A percentile compares a stretch with the other conserved stretches of the same genome.
These are phyloP conservation scores for Brachionus koreanus DNA, from an alignment of 1,140 invertebrate genomes.

Conservation along the genomic window DNA sequence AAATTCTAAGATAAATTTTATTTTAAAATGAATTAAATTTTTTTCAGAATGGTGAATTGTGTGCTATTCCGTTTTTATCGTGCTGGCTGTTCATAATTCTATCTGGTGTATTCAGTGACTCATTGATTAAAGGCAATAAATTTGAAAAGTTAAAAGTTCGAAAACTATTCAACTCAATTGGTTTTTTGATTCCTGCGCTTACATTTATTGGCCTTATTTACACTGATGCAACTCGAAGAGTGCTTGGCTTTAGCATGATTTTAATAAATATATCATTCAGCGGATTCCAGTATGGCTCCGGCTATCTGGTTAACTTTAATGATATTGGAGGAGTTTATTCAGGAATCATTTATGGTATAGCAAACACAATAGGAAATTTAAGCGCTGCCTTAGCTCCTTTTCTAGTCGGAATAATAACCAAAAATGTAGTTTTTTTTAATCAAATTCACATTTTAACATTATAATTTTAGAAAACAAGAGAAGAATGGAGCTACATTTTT, in stretches of 20 bases:
- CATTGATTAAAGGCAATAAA: not conserved
- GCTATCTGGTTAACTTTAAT: conserved; percentile 28
- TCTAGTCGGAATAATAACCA: conserved; percentile 39
- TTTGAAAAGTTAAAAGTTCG: conserved; percentile 3
- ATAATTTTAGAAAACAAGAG: conserved; percentile 44
- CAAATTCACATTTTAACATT: not conserved
- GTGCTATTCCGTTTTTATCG: conserved; percentile 12
- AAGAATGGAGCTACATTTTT: conserved; percentile 58
- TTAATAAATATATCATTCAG: conserved; percentile 37
- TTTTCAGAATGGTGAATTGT: conserved; percentile 25
- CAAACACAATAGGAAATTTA: conserved; percentile 19
- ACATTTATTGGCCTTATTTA: conserved; percentile 10
- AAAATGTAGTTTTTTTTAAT: conserved; percentile 14
- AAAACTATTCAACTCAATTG: conserved; percentile 35
- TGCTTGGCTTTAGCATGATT: conserved; percentile 35
- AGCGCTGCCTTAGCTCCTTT: conserved; percentile 3
- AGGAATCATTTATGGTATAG: conserved; percentile 40
- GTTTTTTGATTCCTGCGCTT: conserved; percentile 10
- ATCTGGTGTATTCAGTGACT: conserved; percentile 15
- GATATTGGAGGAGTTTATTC: conserved; percentile 8
- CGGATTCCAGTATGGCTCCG: conserved; percentile 32
- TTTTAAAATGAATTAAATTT: not conserved
- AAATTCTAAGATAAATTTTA: not conserved
- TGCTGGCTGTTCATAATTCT: conserved; percentile 27
- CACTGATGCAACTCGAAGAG: not conserved